Conservation (phyloP, 2,888 invertebrate species). For the Pseudococcus jackbeardsleyi region DNA sequence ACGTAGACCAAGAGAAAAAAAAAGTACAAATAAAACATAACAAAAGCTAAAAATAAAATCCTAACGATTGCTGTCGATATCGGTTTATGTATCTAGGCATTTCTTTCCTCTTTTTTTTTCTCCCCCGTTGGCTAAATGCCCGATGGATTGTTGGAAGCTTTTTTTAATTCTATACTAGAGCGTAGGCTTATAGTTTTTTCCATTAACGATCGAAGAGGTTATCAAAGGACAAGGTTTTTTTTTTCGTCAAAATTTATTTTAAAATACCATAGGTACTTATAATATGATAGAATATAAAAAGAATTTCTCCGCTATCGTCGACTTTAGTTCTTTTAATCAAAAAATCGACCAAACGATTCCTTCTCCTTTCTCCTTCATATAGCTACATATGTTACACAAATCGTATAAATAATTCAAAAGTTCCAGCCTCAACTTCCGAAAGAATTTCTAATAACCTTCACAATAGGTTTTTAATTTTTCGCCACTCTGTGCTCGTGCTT, state of each 20-base stretch:
- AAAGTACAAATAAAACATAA: neutral
- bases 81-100: constrained; percentile 7
- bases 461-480: constrained; percentile 9
- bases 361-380: too few species aligned
- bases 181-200: neutral
- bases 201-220: neutral
- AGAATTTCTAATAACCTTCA: neutral
- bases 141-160: neutral
- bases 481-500: neutral
- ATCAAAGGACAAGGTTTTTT: neutral
- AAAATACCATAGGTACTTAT: neutral
- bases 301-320: neutral
- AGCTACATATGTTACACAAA: neutral
- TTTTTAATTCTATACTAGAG: neutral
- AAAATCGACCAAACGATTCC: neutral
- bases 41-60: constrained; percentile 38
- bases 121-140: neutral
- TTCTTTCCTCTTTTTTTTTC: neutral
- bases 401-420: neutral
- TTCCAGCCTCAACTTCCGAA: neutral
- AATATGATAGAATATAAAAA: neutral
- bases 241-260: neutral
- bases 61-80: constrained; percentile 23
- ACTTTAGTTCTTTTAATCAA: neutral
- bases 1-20: neutral